Evolutionary conservation across 2,797 vertebrate species (phyloP).

Genomic region (Neosilurus mollespiculum): DNA sequence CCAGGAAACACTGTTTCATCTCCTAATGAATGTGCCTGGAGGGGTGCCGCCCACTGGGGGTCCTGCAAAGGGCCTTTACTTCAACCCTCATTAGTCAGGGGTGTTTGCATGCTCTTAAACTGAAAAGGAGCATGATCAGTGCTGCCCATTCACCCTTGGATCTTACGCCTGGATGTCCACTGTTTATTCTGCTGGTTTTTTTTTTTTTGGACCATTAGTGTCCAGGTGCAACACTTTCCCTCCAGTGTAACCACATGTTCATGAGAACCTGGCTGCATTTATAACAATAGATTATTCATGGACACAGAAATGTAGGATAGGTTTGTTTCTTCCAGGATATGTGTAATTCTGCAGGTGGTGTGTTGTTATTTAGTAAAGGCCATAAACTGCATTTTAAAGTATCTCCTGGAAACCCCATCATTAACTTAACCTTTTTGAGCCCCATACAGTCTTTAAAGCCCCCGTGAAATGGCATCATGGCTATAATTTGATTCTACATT

Average conservation of each 20-base stretch:
- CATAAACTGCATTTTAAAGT: not conserved
- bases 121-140: constrained; percentile 60
- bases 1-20: constrained; percentile 79
- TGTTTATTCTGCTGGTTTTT: not conserved
- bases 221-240: constrained; percentile 41
- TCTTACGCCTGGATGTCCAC: constrained; percentile 54
- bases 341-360: not conserved
- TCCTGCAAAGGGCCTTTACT: constrained; percentile 73
- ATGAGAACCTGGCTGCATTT: constrained; percentile 1
- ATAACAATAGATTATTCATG: constrained; percentile 59
- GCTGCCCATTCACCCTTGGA: constrained; percentile 58
- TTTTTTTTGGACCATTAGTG: not conserved
- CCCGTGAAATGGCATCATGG: not conserved
- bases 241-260: constrained; percentile 5
- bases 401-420: not conserved
- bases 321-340: constrained; percentile 39
- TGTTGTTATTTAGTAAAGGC: not conserved
- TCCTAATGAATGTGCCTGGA: constrained; percentile 82
- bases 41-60: constrained; percentile 68
- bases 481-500: no score
- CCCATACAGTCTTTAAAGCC: not conserved
- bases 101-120: constrained; percentile 69
- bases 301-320: constrained; percentile 15
- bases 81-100: constrained; percentile 79
- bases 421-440: not conserved